Conservation (phyloP, 2,888 invertebrate species). For the Eupeodes luniger region DNA sequence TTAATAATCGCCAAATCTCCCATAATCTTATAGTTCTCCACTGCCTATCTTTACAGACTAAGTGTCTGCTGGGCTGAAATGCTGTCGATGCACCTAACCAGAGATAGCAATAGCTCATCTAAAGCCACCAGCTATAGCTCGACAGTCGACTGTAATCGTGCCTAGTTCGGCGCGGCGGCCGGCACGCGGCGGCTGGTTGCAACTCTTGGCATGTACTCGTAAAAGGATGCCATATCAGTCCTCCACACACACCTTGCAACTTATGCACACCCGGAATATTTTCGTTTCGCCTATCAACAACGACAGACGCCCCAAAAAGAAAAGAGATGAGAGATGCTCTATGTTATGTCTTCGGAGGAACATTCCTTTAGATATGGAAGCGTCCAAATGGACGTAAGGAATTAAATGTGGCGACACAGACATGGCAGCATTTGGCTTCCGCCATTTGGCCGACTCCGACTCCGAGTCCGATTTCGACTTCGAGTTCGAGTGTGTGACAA, state of each 20-base stretch:
- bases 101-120: slow-evolving; percentile 56
- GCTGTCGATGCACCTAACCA: slow-evolving; percentile 67
- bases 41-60: slow-evolving; percentile 64
- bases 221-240: slow-evolving; percentile 46
- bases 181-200: slow-evolving; percentile 31
- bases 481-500: slow-evolving; percentile 41
- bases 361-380: slow-evolving; percentile 41
- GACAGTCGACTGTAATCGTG: not conserved
- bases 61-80: slow-evolving; percentile 73
- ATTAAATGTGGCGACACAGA: slow-evolving; percentile 74
- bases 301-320: slow-evolving; percentile 18
- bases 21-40: slow-evolving; percentile 27
- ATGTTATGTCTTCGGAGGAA: slow-evolving; percentile 1
- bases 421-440: slow-evolving; percentile 73
- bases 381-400: slow-evolving; percentile 67
- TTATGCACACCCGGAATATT: slow-evolving; percentile 40
- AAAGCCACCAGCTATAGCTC: not conserved
- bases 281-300: slow-evolving; percentile 40
- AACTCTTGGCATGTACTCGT: slow-evolving; percentile 38
- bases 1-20: slow-evolving; percentile 71
- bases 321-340: not conserved
- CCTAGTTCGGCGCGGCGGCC: too few relatives aligned
- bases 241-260: slow-evolving; percentile 59
- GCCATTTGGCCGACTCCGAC: slow-evolving; percentile 49
- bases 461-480: not conserved